Evolutionary conservation across 2,888 invertebrate species (phyloP), one percentile per base, ranked within the genome.

Genomic region (Empis livida): DNA sequence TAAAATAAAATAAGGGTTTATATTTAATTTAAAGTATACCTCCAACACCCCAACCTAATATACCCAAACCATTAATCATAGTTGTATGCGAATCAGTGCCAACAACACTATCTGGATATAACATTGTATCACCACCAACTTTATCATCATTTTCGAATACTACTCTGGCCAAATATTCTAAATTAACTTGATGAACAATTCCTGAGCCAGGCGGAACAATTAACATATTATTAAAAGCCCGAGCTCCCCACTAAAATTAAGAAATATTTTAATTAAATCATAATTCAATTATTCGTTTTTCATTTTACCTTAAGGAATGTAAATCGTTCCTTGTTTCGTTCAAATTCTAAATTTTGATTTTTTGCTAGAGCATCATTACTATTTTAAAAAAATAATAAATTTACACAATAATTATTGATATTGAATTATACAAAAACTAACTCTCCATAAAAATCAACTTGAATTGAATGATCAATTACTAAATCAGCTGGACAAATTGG

Each of bases 11-110:
- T n/a, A n/a, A n/a, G n/a, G n/a, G n/a, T n/a, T n/a, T n/a, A n/a
- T n/a, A n/a, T n/a, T n/a, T n/a, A n/a, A n/a, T n/a, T n/a, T n/a
- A n/a, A n/a, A n/a, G n/a, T n/a, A n/a, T 37, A 37, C n/a, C n/a
- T 37, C 15, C 15, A 15, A 37, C 89, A 52, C 94, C 95, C 96
- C 96, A 97, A 2, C 96, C 97, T 5, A 96, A 78, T 2, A 97
- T 88, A 0, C 97, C 96, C 5, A 96, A 77, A 0, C 96, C 96
- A 63, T 95, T 95, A 54, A 97, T 94, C 96, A 99, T 97, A 13
- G 97, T 97, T 2, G 97, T 99, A 62, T 99, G 97, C 0, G 94
- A 94, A 75, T 99, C 99, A 0, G 97, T 97, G 10, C 97, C 97
- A 38, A 99, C 96, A 52, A 93, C 82, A 10, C 87, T 88, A 68